A percentile compares a stretch with the other conserved stretches of the same genome.
Evolutionary conservation across 2,797 vertebrate genomes (phyloP).

Genomic region (Hippoglossus hippoglossus): DNA sequence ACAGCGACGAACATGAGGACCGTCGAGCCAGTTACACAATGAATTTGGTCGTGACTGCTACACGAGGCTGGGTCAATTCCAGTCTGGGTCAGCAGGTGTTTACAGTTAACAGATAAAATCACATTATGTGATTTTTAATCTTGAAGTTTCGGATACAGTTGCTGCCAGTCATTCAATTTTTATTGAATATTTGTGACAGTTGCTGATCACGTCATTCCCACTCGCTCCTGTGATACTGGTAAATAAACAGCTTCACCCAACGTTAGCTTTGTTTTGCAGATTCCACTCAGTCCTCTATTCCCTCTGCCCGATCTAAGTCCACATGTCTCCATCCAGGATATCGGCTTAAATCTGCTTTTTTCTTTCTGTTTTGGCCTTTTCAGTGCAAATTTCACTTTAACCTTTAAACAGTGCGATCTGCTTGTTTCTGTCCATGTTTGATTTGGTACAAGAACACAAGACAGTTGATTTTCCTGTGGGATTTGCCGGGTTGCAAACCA

Average conservation of each 20-base stretch:
- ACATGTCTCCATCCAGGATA: neutral
- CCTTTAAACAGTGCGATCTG: neutral
- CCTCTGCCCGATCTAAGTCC: neutral
- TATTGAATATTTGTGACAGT: too few species aligned
- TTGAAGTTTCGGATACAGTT: neutral
- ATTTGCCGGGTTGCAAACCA: conserved; percentile 1
- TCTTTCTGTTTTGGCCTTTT: neutral
- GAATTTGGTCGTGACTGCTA: neutral
- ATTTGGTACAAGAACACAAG: neutral
- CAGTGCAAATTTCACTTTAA: neutral
- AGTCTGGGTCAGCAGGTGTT: too few species aligned
- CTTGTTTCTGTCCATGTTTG: conserved; percentile 10
- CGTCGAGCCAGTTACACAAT: neutral
- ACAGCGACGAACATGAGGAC: neutral
- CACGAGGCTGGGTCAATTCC: neutral
- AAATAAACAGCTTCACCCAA: neutral
- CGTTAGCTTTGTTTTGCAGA: neutral
- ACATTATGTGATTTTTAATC: neutral
- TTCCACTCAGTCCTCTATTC: neutral
- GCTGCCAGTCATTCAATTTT: neutral
- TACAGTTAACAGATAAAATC: too few species aligned
- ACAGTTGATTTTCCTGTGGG: neutral
- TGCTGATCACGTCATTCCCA: too few species aligned
- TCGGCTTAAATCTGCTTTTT: neutral
- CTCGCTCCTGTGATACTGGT: neutral